Evolutionary conservation across 2,113 vertebrate species (phyloP).

Genomic region (Brevimyrus niger): DNA sequence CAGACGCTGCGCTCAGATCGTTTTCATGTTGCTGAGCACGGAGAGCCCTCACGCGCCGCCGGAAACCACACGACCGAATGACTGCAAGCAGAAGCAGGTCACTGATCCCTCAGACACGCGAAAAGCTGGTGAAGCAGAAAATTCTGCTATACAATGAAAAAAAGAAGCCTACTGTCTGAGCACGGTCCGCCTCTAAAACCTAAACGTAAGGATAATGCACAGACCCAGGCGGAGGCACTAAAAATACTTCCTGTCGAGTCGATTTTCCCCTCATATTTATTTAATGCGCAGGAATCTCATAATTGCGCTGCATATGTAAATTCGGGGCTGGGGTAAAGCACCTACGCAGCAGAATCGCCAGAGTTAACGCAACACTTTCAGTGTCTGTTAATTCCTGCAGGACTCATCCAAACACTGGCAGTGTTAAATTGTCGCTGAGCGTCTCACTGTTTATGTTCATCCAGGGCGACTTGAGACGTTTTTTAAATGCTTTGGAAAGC

Average conservation of each 20-base stretch:
- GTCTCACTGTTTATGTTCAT: neutral
- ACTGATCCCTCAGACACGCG: constrained; percentile 7
- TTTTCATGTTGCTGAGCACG: neutral
- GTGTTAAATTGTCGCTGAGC: neutral
- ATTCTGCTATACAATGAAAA: constrained; percentile 10
- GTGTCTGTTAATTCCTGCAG: neutral
- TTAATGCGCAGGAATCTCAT: neutral
- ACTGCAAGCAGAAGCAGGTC: constrained; percentile 1
- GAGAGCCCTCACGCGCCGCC: neutral
- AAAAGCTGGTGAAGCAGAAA: constrained; percentile 13
- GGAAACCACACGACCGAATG: neutral
- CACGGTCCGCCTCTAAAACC: neutral
- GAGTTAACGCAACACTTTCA: neutral
- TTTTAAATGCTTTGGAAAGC: neutral
- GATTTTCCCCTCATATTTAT: neutral
- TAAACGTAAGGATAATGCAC: neutral
- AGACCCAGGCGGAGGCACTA: neutral
- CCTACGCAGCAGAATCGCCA: neutral
- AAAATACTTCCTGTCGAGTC: neutral
- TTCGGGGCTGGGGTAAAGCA: neutral
- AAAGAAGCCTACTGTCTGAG: neutral
- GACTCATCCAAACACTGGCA: neutral
- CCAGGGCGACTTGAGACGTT: neutral
- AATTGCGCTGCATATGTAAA: constrained; percentile 5
- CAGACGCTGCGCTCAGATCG: neutral